Base-by-base conservation (phyloP, 2,888 invertebrate genomes). In the Cotesia congregata region DNA sequence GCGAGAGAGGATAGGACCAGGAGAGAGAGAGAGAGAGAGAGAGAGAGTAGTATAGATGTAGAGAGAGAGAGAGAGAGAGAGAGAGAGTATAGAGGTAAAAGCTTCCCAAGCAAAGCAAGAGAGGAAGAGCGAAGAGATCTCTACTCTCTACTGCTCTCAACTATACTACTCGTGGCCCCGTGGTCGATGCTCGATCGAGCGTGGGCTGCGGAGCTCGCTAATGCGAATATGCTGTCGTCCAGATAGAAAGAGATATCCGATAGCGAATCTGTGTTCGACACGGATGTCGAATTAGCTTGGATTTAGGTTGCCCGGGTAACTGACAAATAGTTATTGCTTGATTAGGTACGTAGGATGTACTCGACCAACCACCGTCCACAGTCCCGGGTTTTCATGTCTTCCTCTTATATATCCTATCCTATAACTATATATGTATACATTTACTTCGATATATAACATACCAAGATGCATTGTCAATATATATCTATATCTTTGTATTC, bases 301-400 rank as follows among this genome's bases (percentile, higher is more conserved):
- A 89, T 89, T 89, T 88, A 88, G 89, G 88, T 89, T 89, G 88
- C 87, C 87, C 86, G 84, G 86, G 86, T 85, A 86, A 88, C 88
- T 89, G 89, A 89, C 89, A 89, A 89, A 89, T 89, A 89, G 89
- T 89, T 89, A 88, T 88, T 89, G 88, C 89, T 89, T 88, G 89
- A 89, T 89, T 88, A 89, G 89, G 86, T 82, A 81, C 80, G 82
- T 80, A 75, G 77, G 77, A 72, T 77, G 79, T 78, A 74, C 79
- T 80, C 74, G 70, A 79, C 68, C 68, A 74, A 75, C 74, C 73
- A 75, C 80, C 72, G 76, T 73, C 72, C 67, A 39, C 67, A 74
- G 41, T 38, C 30, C 67, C 7, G 65, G 65, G 38, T 65, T 65
- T 65, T 65, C 65, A 65, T 65, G 65, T 65, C 65, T 65, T 65